These are phyloP conservation scores for Drosophila equinoxialis DNA, from an alignment of 1,140 invertebrate genomes.

Conservation along the genomic window DNA sequence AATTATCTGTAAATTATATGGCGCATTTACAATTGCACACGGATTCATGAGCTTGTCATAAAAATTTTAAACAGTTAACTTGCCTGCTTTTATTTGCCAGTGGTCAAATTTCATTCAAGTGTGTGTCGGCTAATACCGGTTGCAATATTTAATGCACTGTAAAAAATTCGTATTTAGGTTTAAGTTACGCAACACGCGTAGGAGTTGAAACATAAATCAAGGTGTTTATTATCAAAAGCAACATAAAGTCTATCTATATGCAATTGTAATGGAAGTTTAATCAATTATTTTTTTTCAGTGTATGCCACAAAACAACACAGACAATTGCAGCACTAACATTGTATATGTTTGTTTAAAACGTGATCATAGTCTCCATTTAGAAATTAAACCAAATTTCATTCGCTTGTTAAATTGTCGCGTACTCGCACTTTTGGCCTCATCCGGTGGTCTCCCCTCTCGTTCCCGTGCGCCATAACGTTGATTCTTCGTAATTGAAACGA, in stretches of 20 bases:
- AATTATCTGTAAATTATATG: conserved; percentile 81
- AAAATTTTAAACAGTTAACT: conserved; percentile 63
- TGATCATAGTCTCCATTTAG: conserved; percentile 71
- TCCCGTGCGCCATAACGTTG: conserved; percentile 6
- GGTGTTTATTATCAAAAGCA: too few species aligned
- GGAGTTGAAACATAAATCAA: too few species aligned
- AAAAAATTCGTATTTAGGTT: neutral
- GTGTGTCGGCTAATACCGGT: conserved; percentile 23
- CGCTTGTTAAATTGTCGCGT: conserved; percentile 60
- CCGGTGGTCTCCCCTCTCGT: conserved; percentile 23
- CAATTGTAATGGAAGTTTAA: neutral
- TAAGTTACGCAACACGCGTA: too few species aligned
- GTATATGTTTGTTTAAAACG: conserved; percentile 39
- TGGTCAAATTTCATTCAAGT: conserved; percentile 35
- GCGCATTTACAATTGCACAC: conserved; percentile 78
- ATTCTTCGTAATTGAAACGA: conserved; percentile 77
- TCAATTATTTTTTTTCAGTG: conserved; percentile 20
- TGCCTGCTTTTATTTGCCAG: conserved; percentile 46
- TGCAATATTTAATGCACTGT: conserved; percentile 38
- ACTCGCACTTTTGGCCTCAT: conserved; percentile 39
- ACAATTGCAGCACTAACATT: conserved; percentile 37
- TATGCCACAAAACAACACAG: conserved; percentile 9
- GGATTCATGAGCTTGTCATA: conserved; percentile 76
- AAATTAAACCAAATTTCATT: conserved; percentile 74
- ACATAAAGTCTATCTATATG: too few species aligned